A percentile compares a stretch with the other conserved stretches of the same genome.
Evolutionary conservation across 2,888 invertebrate species (phyloP).

Genomic region (Amaurobius ferox): DNA sequence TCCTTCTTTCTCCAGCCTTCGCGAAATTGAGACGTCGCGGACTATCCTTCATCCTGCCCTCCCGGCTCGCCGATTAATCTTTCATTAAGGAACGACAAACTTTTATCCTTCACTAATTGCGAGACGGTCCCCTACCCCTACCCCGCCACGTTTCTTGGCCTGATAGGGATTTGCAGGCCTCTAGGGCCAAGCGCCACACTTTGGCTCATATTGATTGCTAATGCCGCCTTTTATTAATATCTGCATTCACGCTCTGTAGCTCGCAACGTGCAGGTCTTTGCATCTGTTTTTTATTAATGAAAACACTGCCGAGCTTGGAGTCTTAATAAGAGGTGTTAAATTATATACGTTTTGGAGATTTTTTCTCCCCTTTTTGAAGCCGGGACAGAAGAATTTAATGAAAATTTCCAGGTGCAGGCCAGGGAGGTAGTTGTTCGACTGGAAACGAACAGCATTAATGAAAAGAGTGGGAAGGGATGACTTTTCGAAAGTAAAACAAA

Average conservation of each 20-base stretch:
- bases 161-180: slow-evolving; percentile 57
- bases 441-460: slow-evolving; percentile 8
- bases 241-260: slow-evolving; percentile 62
- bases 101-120: slow-evolving; percentile 72
- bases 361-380: slow-evolving; percentile 8
- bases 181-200: slow-evolving; percentile 39
- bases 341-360: slow-evolving; percentile 40
- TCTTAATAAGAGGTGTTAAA: slow-evolving; percentile 71
- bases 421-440: slow-evolving; percentile 30
- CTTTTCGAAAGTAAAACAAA: slow-evolving; percentile 9
- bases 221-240: slow-evolving; percentile 71
- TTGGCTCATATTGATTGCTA: slow-evolving; percentile 63
- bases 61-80: slow-evolving; percentile 64
- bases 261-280: slow-evolving; percentile 1
- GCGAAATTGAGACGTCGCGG: slow-evolving; percentile 54
- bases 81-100: slow-evolving; percentile 72
- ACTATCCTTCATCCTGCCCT: slow-evolving; percentile 55
- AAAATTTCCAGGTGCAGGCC: slow-evolving; percentile 42
- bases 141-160: slow-evolving; percentile 35
- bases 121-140: slow-evolving; percentile 34
- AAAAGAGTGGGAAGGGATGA: background rate
- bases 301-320: slow-evolving; percentile 51
- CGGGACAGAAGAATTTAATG: slow-evolving; percentile 63
- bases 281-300: slow-evolving; percentile 45
- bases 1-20: slow-evolving; percentile 21